Base-by-base conservation (phyloP, 2,113 vertebrate genomes). In the Corythoichthys intestinalis region DNA sequence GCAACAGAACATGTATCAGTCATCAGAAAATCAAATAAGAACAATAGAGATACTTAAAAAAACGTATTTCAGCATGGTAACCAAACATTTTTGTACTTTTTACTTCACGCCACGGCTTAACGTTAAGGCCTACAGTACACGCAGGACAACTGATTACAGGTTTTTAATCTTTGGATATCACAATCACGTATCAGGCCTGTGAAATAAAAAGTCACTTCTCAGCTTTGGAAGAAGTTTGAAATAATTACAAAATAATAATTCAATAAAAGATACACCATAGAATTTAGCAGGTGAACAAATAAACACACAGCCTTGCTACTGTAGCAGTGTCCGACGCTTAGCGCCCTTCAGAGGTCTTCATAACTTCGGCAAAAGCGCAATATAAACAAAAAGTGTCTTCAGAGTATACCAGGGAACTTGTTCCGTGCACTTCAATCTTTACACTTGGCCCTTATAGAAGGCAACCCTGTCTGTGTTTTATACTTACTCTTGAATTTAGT, bases 401-500 rank as follows among this genome's bases (percentile, higher is more conserved):
- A 8, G 58, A 17, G 37, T 56, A 60, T 44, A 44, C 14, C 4
- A 15, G 9, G 28, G 41, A n/a, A 63, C 41, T 46, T 46, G 41
- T 12, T 58, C 34, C 34, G 56, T 58, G 56, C 56, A 35, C 53
- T 34, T 34, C 53, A 56, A 20, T 12, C 9, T 34, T 56, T 28
- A 56, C 10, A 56, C 20, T 56, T 56, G 53, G 53, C n/a, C 20
- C 53, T 56, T 12, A 20, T 56, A 20, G 8, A 34, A 4, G 20
- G 10, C 20, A 56, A 56, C 28, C 53, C 3, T 56, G 53, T 56
- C 53, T 34, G 8, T 56, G 20, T 34, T 53, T 56, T 10, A 34
- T 48, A 56, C 67, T 66, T 71, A 75, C 71, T 66, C 60, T 38
- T 78, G 64, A 80, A 76, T 73, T 67, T 63, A n/a, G 50, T 75